Conservation (phyloP, 2,888 invertebrate genomes). For the Drosophila colorata region DNA sequence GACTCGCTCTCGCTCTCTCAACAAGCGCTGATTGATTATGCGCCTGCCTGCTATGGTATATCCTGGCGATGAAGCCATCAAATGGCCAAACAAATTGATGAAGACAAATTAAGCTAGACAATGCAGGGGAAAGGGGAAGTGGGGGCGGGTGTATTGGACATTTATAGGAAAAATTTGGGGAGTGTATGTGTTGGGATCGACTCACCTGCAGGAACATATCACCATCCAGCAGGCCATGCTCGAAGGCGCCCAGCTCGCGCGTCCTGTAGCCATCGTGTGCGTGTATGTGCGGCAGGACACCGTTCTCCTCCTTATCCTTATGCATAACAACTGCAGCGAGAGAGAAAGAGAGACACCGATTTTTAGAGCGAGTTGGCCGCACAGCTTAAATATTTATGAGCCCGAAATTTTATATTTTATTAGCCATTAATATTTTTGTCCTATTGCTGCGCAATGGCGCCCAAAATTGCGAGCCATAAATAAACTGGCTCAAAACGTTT, state of each 20-base stretch:
- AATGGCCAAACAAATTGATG: slow-evolving; percentile 66
- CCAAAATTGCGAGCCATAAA: slow-evolving; percentile 58
- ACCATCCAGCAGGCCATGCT: slow-evolving; percentile 95
- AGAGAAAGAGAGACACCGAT: slow-evolving; percentile 2
- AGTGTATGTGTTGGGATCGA: slow-evolving; percentile 5
- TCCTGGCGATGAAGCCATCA: slow-evolving; percentile 73
- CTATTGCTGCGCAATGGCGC: slow-evolving; percentile 26
- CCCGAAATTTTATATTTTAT: slow-evolving; percentile 64
- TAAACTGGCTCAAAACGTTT: slow-evolving; percentile 56
- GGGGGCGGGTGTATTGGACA: slow-evolving; percentile 1
- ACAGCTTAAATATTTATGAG: slow-evolving; percentile 55
- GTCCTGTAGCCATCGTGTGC: slow-evolving; percentile 88
- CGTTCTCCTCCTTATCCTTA: slow-evolving; percentile 96
- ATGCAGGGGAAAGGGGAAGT: slow-evolving; percentile 2
- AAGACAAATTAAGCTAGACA: slow-evolving; percentile 60
- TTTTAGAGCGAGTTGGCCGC: neutral
- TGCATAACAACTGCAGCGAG: slow-evolving; percentile 94
- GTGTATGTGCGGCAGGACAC: slow-evolving; percentile 88
- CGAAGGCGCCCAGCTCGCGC: slow-evolving; percentile 93
- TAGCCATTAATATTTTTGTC: slow-evolving; percentile 68
- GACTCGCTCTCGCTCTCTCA: neutral
- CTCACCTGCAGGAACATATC: slow-evolving; percentile 97
- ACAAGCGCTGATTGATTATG: slow-evolving; percentile 75
- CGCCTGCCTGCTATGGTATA: slow-evolving; percentile 34
- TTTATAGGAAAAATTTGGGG: neutral